Conservation (phyloP, 2,113 vertebrate genomes). For the Psilopsiagon aymara region DNA sequence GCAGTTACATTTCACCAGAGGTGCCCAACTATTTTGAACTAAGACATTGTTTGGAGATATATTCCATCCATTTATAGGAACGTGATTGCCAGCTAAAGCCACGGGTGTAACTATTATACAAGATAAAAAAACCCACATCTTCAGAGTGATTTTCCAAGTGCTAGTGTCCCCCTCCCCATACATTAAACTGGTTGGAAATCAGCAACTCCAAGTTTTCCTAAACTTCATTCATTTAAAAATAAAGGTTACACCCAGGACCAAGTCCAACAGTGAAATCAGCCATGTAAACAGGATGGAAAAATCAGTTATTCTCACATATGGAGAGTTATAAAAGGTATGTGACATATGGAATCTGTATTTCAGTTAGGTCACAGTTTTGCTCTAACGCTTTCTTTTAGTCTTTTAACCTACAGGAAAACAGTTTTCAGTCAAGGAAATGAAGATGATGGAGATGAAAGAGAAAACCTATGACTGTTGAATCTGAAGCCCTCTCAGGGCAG, state of each 20-base stretch:
- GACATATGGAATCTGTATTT: conserved; percentile 31
- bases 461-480: background rate
- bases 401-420: conserved; percentile 4
- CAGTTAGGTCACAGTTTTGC: conserved; percentile 29
- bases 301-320: conserved; percentile 31
- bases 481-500: background rate
- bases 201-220: conserved; percentile 11
- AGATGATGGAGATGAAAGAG: background rate
- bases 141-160: background rate
- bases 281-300: conserved; percentile 54
- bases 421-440: background rate
- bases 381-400: conserved; percentile 17
- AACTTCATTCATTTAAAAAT: conserved; percentile 42
- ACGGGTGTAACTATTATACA: background rate
- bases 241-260: conserved; percentile 58
- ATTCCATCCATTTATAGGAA: conserved; percentile 28
- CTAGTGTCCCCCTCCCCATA: background rate
- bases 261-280: conserved; percentile 63
- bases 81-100: background rate
- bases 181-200: background rate
- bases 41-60: conserved; percentile 41
- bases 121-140: background rate
- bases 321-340: conserved; percentile 28
- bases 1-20: conserved; percentile 15
- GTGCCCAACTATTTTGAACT: conserved; percentile 29